phyloP scores from a whole-genome alignment of 2,113 vertebrate species.

The Oreotrochilus melanogaster region DNA sequence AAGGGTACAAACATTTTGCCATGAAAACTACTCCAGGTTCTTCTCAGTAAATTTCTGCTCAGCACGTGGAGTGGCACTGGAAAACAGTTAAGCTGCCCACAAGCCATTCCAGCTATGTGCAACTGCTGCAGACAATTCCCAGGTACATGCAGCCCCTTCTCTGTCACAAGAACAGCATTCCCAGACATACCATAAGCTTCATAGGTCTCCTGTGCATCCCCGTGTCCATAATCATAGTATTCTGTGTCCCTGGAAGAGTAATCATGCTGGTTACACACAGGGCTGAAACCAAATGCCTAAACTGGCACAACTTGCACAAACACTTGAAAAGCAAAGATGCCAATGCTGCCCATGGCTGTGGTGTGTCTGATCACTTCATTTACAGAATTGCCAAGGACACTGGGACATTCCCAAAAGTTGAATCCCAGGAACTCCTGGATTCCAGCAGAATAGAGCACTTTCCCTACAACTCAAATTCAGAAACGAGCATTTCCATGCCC shows the following conservation, averaged over 20 bases:
- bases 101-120: not conserved
- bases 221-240: constrained; percentile 98
- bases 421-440: not conserved
- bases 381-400: not conserved
- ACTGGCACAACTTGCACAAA: not conserved
- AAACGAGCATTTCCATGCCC: not conserved
- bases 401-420: not conserved
- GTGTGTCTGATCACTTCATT: not conserved
- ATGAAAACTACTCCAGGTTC: not conserved
- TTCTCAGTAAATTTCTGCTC: not conserved
- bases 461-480: not conserved
- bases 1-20: not conserved
- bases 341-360: not conserved
- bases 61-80: accelerated
- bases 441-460: not conserved
- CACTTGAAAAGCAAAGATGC: not conserved
- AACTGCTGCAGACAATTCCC: not conserved
- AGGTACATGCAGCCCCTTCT: not conserved
- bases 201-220: constrained; percentile 92
- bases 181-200: constrained; percentile 90
- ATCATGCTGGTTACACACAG: not conserved
- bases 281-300: not conserved
- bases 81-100: not conserved
- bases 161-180: not conserved
- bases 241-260: constrained; percentile 89